A percentile compares a stretch with the other conserved stretches of the same genome.
These are phyloP conservation scores for Tringa solitaria DNA, from an alignment of 2,113 vertebrate genomes.

Conservation along the genomic window DNA sequence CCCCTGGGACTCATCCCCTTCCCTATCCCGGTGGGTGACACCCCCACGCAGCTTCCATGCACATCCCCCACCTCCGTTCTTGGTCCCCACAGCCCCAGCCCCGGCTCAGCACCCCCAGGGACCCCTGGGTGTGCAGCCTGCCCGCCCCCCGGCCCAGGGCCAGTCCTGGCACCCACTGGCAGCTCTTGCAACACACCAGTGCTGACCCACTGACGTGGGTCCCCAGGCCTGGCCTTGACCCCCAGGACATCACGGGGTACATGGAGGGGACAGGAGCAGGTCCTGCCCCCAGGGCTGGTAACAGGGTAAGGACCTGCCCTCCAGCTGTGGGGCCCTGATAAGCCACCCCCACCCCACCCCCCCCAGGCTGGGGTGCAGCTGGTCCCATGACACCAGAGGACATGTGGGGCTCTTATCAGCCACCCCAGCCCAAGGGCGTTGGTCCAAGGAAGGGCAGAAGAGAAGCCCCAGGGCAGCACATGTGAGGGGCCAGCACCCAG, in stretches of 20 bases:
- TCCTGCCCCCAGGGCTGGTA: too few relatives aligned
- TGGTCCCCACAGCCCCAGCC: neutral
- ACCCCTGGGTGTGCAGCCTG: neutral
- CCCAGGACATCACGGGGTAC: accelerated
- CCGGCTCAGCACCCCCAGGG: too few relatives aligned
- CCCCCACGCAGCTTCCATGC: accelerated
- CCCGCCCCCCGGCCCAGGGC: neutral
- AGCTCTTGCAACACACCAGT: neutral
- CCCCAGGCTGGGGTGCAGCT: too few relatives aligned
- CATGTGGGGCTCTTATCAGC: neutral
- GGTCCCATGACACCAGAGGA: accelerated
- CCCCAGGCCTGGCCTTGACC: neutral
- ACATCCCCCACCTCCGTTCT: neutral
- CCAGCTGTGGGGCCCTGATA: neutral
- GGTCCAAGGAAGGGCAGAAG: neutral
- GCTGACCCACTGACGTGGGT: neutral
- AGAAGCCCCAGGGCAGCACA: neutral
- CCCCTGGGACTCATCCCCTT: accelerated
- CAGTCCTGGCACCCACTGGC: neutral
- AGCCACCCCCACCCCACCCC: accelerated
- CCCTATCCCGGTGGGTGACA: accelerated
- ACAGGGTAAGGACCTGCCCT: accelerated
- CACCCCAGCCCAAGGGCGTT: neutral
- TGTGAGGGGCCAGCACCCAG: neutral
- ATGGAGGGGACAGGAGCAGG: accelerated